phyloP scores from a whole-genome alignment of 2,888 invertebrate species.

The Elysia crispata region DNA sequence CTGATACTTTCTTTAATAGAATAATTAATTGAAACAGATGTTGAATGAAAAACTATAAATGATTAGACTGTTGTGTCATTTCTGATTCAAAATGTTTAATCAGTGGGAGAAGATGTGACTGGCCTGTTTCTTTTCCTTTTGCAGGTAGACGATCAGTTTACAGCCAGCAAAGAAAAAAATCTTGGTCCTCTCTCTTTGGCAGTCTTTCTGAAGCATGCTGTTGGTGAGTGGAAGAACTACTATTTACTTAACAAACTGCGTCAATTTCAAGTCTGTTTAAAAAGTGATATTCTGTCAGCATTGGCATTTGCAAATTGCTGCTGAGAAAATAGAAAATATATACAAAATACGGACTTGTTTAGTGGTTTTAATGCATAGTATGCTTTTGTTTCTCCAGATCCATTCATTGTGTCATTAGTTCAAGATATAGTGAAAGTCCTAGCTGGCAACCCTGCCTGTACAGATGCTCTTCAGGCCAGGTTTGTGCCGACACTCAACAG shows the following conservation, averaged over 20 bases:
- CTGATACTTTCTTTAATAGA: too few species aligned
- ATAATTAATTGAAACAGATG: too few species aligned
- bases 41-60: too few species aligned
- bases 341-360: too few species aligned
- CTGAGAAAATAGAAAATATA: too few species aligned
- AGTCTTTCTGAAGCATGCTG: conserved; percentile 83
- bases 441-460: conserved; percentile 82
- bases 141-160: conserved; percentile 83
- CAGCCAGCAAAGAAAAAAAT: conserved; percentile 82
- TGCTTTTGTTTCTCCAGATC: conserved; percentile 78
- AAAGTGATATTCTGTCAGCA: neutral
- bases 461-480: conserved; percentile 82
- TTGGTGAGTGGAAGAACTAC: conserved; percentile 69
- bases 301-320: too few species aligned
- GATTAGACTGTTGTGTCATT: too few species aligned
- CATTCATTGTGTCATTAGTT: conserved; percentile 82
- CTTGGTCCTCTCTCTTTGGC: conserved; percentile 84
- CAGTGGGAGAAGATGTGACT: too few species aligned
- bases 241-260: too few species aligned
- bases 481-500: conserved; percentile 84
- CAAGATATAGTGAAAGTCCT: conserved; percentile 84
- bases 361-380: too few species aligned
- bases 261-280: neutral
- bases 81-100: too few species aligned
- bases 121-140: too few species aligned